Conservation (phyloP, 2,888 invertebrate species). For the Cistogaster globosa region DNA sequence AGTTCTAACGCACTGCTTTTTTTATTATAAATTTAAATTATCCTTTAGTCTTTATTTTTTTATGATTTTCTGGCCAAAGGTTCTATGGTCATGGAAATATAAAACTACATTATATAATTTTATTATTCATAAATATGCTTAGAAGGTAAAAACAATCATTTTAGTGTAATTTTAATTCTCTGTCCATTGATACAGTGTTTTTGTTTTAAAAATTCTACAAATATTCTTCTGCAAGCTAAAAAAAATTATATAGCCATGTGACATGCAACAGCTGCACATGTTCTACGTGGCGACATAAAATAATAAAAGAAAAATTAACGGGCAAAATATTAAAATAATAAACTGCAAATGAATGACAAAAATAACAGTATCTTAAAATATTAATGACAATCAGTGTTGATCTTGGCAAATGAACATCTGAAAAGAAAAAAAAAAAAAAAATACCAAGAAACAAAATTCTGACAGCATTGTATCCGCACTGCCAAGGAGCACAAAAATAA, state of each 20-base stretch:
- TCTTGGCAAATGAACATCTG: conserved; percentile 59
- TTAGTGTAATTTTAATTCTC: background rate
- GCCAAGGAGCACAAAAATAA: conserved; percentile 6
- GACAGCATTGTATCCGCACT: conserved; percentile 28
- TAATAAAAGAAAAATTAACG: conserved; percentile 25
- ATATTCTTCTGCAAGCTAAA: background rate
- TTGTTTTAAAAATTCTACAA: conserved; percentile 28
- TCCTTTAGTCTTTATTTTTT: no score
- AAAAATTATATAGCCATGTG: conserved; percentile 23
- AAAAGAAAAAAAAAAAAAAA: background rate
- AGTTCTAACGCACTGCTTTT: no score
- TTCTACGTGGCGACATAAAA: conserved; percentile 37
- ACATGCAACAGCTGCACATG: conserved; percentile 68
- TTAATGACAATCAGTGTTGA: conserved; percentile 61
- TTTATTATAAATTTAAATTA: no score
- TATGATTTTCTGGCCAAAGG: no score
- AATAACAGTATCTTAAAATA: conserved; percentile 61
- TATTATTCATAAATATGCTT: no score
- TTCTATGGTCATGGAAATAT: no score
- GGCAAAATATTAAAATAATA: conserved; percentile 62
- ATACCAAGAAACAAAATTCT: conserved; percentile 39
- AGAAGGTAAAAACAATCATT: no score
- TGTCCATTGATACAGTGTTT: background rate
- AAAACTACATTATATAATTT: no score
- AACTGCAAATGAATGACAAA: conserved; percentile 64